These are phyloP conservation scores for Bujurquina vittata DNA, from an alignment of 2,113 vertebrate species.

Conservation along the genomic window DNA sequence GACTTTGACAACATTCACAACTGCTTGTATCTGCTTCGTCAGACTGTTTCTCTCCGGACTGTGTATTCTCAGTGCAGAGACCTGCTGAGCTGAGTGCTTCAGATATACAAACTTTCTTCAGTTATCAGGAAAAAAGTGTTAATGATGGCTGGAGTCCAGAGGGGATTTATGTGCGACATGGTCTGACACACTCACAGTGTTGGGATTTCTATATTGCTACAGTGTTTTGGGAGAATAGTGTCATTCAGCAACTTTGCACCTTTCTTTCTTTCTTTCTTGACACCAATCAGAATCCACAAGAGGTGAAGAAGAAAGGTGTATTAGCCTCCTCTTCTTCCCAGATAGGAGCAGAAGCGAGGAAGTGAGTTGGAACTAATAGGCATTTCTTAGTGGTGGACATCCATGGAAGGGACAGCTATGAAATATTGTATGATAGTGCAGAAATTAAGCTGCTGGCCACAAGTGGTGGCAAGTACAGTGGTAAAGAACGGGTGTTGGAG, in stretches of 20 bases:
- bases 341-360: constrained; percentile 61
- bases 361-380: constrained; percentile 48
- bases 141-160: constrained; percentile 30
- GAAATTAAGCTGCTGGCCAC: constrained; percentile 34
- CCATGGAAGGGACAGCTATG: constrained; percentile 18
- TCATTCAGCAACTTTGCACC: background rate
- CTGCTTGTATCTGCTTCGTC: background rate
- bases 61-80: background rate
- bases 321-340: constrained; percentile 62
- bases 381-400: constrained; percentile 59
- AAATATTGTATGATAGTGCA: constrained; percentile 30
- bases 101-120: constrained; percentile 36
- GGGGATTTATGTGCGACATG: background rate
- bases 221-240: background rate
- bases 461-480: constrained; percentile 56
- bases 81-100: background rate
- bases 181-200: constrained; percentile 21
- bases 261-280: constrained; percentile 26
- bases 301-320: constrained; percentile 33
- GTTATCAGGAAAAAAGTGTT: constrained; percentile 1
- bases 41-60: background rate
- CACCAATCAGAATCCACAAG: constrained; percentile 3
- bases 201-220: background rate
- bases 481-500: constrained; percentile 55
- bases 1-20: constrained; percentile 19